Evolutionary conservation across 1,140 invertebrate species (phyloP), one percentile per base, ranked within the genome.

Genomic region (Sitophilus oryzae): DNA sequence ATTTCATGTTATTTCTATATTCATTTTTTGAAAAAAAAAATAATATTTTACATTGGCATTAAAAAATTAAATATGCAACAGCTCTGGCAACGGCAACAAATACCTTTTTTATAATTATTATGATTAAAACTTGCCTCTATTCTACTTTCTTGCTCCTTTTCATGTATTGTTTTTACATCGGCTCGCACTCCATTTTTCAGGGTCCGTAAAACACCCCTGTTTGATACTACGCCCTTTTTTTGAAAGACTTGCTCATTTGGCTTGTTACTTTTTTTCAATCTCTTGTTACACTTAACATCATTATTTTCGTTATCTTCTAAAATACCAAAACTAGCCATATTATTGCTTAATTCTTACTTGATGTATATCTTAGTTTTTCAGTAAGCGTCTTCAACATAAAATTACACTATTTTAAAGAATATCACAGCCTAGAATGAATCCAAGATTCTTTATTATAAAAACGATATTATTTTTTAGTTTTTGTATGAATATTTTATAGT

Each of bases 251-350:
- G 11, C 5, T 30, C 25, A 5, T 30, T 5, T 5, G 5, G 11
- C 25, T 5, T 30, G 11, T 30, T 11, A 30, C 5, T 30, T 10
- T 58, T 53, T 30, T 37, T 22, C 20, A 45, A 38, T 35, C 48
- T 61, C 3, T 14, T 36, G 37, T 19, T 47, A 9, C 10, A 6
- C 35, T 8, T 6, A 11, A 6, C 11, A 9, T 40, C 15, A 6
- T 10, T 23, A 51, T 51, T 51, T 51, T 58, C 56, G 34, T 34
- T 41, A 59, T 62, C 60, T 59, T 47, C 45, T 19, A 47, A 47
- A 34, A 47, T 47, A 34, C 35, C 10, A 47, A 47, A 34, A 15
- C 2, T 23, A 30, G 45, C 21, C 45, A 47, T 47, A 34, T 34
- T 47, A 18, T 41, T 15, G 15, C 10, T 41, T 5, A 14, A 11